phyloP scores from a whole-genome alignment of 2,888 invertebrate species.

The Agrochola litura region DNA sequence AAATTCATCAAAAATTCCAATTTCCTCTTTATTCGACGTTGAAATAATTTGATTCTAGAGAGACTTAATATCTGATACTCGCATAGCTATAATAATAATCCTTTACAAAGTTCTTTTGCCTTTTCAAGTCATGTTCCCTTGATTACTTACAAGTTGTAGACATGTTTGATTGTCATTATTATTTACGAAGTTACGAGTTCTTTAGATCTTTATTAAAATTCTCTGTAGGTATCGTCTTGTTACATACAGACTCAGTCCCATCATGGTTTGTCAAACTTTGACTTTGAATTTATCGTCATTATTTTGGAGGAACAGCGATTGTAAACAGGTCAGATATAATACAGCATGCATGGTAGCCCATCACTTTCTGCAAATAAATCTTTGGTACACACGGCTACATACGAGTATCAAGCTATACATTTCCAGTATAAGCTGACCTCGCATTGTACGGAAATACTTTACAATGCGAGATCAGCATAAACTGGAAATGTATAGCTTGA shows the following conservation, averaged over 20 bases:
- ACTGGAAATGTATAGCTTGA: too few relatives aligned
- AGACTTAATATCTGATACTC: conserved; percentile 30
- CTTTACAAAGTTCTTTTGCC: conserved; percentile 29
- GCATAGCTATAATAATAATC: conserved; percentile 39
- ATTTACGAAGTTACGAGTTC: conserved; percentile 4
- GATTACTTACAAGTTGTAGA: conserved; percentile 42
- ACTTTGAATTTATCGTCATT: neutral
- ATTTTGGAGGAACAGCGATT: neutral
- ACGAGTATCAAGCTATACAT: too few relatives aligned
- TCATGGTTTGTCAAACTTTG: neutral
- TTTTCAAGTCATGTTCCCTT: neutral
- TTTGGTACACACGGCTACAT: too few relatives aligned
- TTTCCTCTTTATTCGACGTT: conserved; percentile 31
- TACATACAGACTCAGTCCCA: neutral
- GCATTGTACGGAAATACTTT: too few relatives aligned
- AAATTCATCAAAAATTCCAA: conserved; percentile 54
- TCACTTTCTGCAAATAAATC: neutral
- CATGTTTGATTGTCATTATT: conserved; percentile 37
- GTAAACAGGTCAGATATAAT: neutral
- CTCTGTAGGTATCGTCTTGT: neutral
- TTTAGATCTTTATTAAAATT: conserved; percentile 27
- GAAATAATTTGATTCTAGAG: conserved; percentile 27
- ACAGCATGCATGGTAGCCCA: neutral
- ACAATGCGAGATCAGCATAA: too few relatives aligned
- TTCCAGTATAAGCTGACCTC: too few relatives aligned